Conservation (phyloP, 92 coral and sea anemone species). For the Zoanthus sociatus region DNA sequence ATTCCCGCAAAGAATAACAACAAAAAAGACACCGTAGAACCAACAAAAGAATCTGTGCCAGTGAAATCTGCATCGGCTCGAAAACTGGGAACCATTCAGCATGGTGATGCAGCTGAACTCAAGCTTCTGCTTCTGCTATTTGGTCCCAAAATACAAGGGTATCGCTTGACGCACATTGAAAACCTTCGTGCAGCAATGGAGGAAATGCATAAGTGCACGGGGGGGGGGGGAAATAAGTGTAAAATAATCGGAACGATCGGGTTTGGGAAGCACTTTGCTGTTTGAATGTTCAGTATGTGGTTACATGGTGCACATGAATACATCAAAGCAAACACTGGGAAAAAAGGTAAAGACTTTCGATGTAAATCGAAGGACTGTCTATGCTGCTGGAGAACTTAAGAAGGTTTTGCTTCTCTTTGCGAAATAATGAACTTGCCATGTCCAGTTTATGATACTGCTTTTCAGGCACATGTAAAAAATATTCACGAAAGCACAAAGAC, state of each 20-base stretch:
- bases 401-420: constrained; percentile 45
- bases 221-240: constrained; percentile 16
- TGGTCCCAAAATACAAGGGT: constrained; percentile 27
- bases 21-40: too few relatives aligned
- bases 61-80: too few relatives aligned
- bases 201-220: constrained; percentile 39
- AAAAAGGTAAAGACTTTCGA: constrained; percentile 35
- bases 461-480: too few relatives aligned
- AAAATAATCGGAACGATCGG: constrained; percentile 18
- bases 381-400: constrained; percentile 40
- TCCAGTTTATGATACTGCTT: constrained; percentile 34
- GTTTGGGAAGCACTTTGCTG: constrained; percentile 33
- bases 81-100: too few relatives aligned
- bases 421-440: constrained; percentile 50
- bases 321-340: constrained; percentile 21
- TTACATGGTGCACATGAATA: constrained; percentile 42
- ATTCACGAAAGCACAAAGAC: too few relatives aligned
- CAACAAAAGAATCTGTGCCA: too few relatives aligned
- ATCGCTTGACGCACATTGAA: constrained; percentile 30
- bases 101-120: too few relatives aligned
- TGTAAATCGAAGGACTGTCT: constrained; percentile 23
- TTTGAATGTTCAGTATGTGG: constrained; percentile 26
- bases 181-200: constrained; percentile 38
- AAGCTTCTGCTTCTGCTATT: too few relatives aligned
- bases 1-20: too few relatives aligned